A percentile compares a stretch with the other conserved stretches of the same genome.
Evolutionary conservation across 2,113 vertebrate species (phyloP).

Genomic region (Baryphthengus martii): DNA sequence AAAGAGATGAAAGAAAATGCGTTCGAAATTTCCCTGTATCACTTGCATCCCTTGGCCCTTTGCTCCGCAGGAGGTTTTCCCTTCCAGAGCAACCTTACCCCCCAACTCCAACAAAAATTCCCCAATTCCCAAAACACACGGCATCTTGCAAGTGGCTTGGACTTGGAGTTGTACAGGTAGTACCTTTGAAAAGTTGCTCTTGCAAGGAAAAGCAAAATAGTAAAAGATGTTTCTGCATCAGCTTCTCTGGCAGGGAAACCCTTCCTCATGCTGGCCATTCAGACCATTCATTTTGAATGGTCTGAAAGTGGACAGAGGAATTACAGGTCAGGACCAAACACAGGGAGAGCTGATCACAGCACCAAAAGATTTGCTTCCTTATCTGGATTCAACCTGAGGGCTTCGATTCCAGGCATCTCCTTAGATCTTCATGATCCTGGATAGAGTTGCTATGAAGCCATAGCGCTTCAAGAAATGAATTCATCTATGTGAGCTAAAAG

Average conservation of each 20-base stretch:
- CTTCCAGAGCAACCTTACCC: neutral
- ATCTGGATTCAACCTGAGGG: neutral
- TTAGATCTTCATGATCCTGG: neutral
- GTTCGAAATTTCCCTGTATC: neutral
- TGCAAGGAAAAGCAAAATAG: neutral
- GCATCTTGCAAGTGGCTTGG: neutral
- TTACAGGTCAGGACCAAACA: neutral
- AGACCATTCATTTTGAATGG: neutral
- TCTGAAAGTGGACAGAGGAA: neutral
- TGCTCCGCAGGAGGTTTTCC: neutral
- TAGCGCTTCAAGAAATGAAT: neutral
- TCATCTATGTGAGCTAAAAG: neutral
- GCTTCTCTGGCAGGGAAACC: neutral
- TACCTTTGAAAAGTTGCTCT: neutral
- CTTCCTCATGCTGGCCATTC: neutral
- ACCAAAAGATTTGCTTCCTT: neutral
- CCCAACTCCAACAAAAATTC: neutral
- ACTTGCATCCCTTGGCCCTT: neutral
- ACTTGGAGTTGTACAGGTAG: neutral
- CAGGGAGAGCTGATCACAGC: neutral
- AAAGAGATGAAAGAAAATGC: conserved; percentile 15
- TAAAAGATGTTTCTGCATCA: neutral
- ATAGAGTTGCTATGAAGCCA: neutral
- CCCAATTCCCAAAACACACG: neutral
- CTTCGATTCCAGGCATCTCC: neutral